Evolutionary conservation across 2,888 invertebrate genomes (phyloP), one percentile per base, ranked within the genome.

Genomic region (Heliconius cydno): DNA sequence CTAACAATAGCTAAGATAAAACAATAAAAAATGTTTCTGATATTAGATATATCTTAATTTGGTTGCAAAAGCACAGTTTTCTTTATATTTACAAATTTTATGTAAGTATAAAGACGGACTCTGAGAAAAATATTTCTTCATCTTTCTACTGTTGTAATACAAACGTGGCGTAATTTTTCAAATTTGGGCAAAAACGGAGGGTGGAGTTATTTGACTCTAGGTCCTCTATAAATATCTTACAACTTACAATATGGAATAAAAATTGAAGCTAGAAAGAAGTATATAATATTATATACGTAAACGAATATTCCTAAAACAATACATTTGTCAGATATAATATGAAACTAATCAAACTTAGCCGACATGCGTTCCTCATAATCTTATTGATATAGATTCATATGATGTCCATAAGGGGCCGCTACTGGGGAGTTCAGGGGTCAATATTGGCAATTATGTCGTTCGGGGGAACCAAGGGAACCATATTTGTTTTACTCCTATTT

Each of bases 391-490:
- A 76, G 68, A 75, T 72, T 76, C 74, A 65, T 78, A 68, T 63
- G 71, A 57, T 74, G 34, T 78, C 73, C 74, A 68, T 75, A 46
- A 75, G 72, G 75, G 73, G 41, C 25, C 22, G 41, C 77, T 76
- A 60, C 60, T 34, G 30, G 72, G 67, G 63, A 63, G 72, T n/a
- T 76, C 34, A 74, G 79, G 60, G 65, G 82, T 78, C 79, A 79
- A 78, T 79, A 80, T 78, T 71, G 74, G 81, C 81, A 80, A 80
- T 81, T 78, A 80, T 76, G 76, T 77, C 68, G 52, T 25, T 25
- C 30, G 65, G 77, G 78, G 71, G 67, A 68, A 76, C 67, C 38
- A 78, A 82, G 76, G 78, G 66, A 78, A 70, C 41, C 66, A 66
- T 66, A 68, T 75, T 77, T 63, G 30, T 25, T 68, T 78, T 65